Conservation (phyloP, 2,113 vertebrate genomes). For the Chaenogobius annularis region DNA sequence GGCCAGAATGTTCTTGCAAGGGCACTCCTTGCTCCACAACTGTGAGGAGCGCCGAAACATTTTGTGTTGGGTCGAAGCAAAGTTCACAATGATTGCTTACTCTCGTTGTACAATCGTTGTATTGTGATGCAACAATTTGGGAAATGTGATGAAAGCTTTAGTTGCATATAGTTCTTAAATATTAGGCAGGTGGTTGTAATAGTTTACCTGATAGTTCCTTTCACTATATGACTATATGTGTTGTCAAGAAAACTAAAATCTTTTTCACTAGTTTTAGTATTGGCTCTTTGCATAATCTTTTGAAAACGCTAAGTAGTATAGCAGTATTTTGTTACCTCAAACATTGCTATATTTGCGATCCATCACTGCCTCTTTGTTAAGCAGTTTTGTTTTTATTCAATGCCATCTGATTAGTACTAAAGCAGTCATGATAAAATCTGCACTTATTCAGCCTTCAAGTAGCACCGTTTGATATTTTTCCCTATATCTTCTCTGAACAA, state of each 20-base stretch:
- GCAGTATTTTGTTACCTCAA: no score
- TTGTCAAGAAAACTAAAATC: no score
- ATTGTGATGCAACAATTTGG: not conserved
- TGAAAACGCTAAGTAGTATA: no score
- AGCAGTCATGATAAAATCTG: not conserved
- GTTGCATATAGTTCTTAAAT: not conserved
- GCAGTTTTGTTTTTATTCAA: not conserved
- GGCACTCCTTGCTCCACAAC: slow-evolving; percentile 13
- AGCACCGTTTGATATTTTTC: not conserved
- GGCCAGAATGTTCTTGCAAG: slow-evolving; percentile 17
- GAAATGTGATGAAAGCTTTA: not conserved
- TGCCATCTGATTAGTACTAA: not conserved
- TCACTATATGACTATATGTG: no score
- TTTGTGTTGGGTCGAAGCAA: not conserved
- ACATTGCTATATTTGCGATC: not conserved
- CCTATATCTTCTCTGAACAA: not conserved
- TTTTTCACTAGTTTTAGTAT: no score
- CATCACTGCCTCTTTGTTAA: not conserved
- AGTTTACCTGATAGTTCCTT: no score
- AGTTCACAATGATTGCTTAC: not conserved
- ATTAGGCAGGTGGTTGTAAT: no score
- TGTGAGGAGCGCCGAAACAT: slow-evolving; percentile 17
- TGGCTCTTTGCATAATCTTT: no score
- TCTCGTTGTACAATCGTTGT: not conserved
- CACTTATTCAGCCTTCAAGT: not conserved